Evolutionary conservation across 2,797 vertebrate genomes (phyloP), one percentile per base, ranked within the genome.

Genomic region (Enteromius trimaculatus): DNA sequence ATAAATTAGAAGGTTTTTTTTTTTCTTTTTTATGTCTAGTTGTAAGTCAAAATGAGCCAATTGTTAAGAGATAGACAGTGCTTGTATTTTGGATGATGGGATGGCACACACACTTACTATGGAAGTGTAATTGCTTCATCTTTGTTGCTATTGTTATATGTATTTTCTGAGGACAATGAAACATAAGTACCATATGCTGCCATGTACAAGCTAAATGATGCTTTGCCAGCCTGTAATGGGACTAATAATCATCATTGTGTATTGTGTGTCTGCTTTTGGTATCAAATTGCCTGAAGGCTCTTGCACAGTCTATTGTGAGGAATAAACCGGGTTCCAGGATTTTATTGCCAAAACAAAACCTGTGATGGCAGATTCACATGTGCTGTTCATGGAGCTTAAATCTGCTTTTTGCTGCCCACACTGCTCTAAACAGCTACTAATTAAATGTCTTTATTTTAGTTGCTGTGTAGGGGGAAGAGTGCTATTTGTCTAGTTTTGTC

Each of bases 401-500:
- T 69, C 13, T 74, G 49, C 62, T 66, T 47, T 47, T 29, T 69
- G 10, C 37, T n/a, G 31, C 68, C 37, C 75, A 71, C 39, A 29
- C 69, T n/a, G 51, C 69, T 47, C 58, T 77, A 34, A 23, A 37
- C 23, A 55, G 4, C n/a, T 26, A 72, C 70, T 39, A 44, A 64
- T 77, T 69, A 81, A 39, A 71, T 49, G 31, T 65, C 16, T 65
- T 47, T 79, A 81, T 70, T 84, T 76, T 53, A 77, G 31, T 31
- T 80, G 9, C 6, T 75, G 17, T 49, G 37, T 34, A 39, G 11
- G 49, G 26, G 26, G 5, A 62, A n/a, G 13, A 2, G 6, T 42
- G 42, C 26, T 47, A 13, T 26, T 78, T 65, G 23, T 65, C 55
- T 78, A 19, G 58, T 44, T 64, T 49, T 77, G 9, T 29, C 10